These are phyloP conservation scores for Barnardius zonarius DNA, from an alignment of 2,113 vertebrate species.

Conservation along the genomic window DNA sequence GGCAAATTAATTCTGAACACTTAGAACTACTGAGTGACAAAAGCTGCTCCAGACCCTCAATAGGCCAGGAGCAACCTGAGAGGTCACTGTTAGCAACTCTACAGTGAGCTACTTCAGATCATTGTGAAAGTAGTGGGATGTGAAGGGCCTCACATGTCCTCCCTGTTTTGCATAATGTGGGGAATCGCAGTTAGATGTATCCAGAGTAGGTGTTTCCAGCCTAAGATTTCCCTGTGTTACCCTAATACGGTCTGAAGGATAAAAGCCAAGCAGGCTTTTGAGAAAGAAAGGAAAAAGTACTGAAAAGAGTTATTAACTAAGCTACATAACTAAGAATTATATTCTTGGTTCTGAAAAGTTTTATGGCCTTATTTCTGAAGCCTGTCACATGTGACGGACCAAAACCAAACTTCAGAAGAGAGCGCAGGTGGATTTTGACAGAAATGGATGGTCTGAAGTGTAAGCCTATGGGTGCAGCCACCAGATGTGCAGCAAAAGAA, in stretches of 20 bases:
- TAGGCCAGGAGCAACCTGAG: not conserved
- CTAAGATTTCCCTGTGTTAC: not conserved
- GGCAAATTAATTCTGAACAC: not conserved
- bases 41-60: not conserved
- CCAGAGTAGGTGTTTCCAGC: not conserved
- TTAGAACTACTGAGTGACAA: not conserved
- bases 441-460: not conserved
- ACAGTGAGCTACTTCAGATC: not conserved
- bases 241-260: not conserved
- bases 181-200: accelerated
- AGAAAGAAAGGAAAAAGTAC: not conserved
- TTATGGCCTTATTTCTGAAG: not conserved
- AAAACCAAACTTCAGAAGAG: not conserved
- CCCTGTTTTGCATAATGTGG: not conserved
- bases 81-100: not conserved
- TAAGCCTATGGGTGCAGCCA: not conserved
- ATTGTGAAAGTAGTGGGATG: not conserved
- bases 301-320: not conserved
- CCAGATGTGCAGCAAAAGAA: not conserved
- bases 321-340: not conserved
- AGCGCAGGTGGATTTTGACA: not conserved
- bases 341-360: not conserved
- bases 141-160: not conserved
- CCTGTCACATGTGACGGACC: not conserved
- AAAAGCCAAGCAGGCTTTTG: not conserved